Evolutionary conservation across 2,888 invertebrate species (phyloP).

Genomic region (Rhyacophila evoluta): DNA sequence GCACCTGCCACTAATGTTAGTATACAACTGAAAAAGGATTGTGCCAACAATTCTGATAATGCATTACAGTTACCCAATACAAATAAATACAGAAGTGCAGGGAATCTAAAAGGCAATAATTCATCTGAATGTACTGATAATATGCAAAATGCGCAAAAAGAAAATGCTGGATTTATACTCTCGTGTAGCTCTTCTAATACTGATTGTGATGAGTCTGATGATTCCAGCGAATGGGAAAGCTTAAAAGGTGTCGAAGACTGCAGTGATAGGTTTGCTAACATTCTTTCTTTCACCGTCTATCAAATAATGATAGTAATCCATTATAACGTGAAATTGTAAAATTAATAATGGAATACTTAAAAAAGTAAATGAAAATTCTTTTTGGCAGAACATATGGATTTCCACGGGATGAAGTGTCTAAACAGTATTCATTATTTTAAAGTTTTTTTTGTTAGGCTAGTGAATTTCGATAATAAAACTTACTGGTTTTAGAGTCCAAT

Average conservation of each 20-base stretch:
- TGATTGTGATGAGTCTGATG: slow-evolving; percentile 32
- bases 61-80: not conserved
- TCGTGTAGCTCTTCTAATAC: slow-evolving; percentile 11
- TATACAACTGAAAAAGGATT: not conserved
- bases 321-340: too few relatives aligned
- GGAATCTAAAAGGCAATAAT: not conserved
- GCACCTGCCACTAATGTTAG: not conserved
- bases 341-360: too few relatives aligned
- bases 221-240: slow-evolving; percentile 51
- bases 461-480: too few relatives aligned
- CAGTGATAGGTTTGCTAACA: slow-evolving; percentile 47
- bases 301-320: too few relatives aligned
- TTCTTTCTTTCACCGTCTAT: too few relatives aligned
- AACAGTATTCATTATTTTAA: too few relatives aligned
- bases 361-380: too few relatives aligned
- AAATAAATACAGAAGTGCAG: not conserved
- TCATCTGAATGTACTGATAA: not conserved
- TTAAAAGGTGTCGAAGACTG: slow-evolving; percentile 45
- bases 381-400: too few relatives aligned
- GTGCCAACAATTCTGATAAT: not conserved
- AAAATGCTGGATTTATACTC: not conserved
- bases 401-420: too few relatives aligned
- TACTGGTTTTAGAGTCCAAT: too few relatives aligned
- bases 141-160: not conserved
- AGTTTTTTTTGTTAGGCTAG: too few relatives aligned